phyloP scores from a whole-genome alignment of 2,797 vertebrate genomes.

The Coilia nasus region DNA sequence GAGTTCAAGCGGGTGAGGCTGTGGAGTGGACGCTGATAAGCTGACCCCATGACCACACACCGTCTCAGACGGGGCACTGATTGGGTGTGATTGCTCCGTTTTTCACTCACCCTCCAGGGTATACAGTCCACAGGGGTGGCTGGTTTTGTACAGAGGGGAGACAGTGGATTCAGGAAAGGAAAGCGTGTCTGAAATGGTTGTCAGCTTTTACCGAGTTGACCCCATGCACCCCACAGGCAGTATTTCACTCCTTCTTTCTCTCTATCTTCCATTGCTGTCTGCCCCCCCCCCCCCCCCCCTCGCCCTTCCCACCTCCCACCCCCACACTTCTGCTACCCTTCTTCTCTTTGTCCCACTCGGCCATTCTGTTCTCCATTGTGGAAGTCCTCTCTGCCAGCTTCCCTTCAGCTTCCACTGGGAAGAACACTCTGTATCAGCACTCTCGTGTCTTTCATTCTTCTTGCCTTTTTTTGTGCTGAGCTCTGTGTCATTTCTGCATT shows the following conservation, averaged over 20 bases:
- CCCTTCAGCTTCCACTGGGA: not conserved
- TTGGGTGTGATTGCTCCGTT: conserved; percentile 27
- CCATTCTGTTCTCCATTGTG: not conserved
- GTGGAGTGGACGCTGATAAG: conserved; percentile 7
- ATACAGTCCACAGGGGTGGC: not conserved
- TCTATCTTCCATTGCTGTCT: not conserved
- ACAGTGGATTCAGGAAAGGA: not conserved
- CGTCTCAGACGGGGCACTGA: not conserved
- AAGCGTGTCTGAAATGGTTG: conserved; percentile 22
- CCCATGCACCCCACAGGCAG: not conserved
- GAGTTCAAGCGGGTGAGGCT: conserved; percentile 10
- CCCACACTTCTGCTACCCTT: conserved; percentile 39
- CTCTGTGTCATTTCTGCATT: not conserved
- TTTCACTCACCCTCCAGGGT: not conserved
- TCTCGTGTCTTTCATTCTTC: not conserved
- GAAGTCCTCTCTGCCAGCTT: not conserved
- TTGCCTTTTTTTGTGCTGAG: not conserved
- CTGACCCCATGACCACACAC: conserved; percentile 7
- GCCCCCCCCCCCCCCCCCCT: too few species aligned
- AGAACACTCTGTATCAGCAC: conserved; percentile 12
- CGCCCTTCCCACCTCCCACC: too few species aligned
- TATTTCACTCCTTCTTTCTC: not conserved
- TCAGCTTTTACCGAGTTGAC: conserved; percentile 21
- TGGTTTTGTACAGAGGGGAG: not conserved
- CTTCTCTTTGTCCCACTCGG: conserved; percentile 21